Evolutionary conservation across 2,797 vertebrate genomes (phyloP), one percentile per base, ranked within the genome.

Genomic region (Pseudomugil gertrudae): DNA sequence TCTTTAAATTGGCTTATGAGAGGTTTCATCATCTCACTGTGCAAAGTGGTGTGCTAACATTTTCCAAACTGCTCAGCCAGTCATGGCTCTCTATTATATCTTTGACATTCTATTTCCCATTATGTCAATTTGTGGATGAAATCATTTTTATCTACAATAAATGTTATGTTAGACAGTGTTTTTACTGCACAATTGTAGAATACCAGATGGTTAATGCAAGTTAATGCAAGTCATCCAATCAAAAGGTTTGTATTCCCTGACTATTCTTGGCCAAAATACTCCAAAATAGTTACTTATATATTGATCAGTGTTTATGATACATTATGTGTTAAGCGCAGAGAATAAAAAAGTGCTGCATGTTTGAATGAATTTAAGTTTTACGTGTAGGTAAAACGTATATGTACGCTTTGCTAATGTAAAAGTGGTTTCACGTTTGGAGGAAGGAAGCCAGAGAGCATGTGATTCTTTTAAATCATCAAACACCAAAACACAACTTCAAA

Each of bases 391-490:
- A n/a, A n/a, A n/a, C n/a, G n/a, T n/a, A n/a, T n/a, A n/a, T n/a
- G 40, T 9, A 5, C 21, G 13, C 2, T 6, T 24, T 11, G 45
- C 23, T 48, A 24, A 43, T 21, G n/a, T 45, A 10, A 48, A 48
- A 48, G 21, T 48, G 47, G 3, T 48, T 4, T 5, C 4, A 13
- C 24, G 10, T 24, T 24, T 13, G 23, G 3, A 48, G 11, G 23
- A 24, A 24, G 11, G 24, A 24, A 5, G n/a, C 21, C 45, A 47
- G 21, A 11, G n/a, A 47, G 0, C 21, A 3, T 10, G 3, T 5
- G 21, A 24, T 48, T 24, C 24, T 14, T n/a, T 19, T 48, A n/a
- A 47, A 65, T 38, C 38, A 56, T 76, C 52, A 68, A 38, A 55
- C 5, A 30, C 4, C 0, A 50, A 40, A 29, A 29, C 3, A 29